Evolutionary conservation across 2,888 invertebrate species (phyloP), one percentile per base, ranked within the genome.

Genomic region (Arge pagana): DNA sequence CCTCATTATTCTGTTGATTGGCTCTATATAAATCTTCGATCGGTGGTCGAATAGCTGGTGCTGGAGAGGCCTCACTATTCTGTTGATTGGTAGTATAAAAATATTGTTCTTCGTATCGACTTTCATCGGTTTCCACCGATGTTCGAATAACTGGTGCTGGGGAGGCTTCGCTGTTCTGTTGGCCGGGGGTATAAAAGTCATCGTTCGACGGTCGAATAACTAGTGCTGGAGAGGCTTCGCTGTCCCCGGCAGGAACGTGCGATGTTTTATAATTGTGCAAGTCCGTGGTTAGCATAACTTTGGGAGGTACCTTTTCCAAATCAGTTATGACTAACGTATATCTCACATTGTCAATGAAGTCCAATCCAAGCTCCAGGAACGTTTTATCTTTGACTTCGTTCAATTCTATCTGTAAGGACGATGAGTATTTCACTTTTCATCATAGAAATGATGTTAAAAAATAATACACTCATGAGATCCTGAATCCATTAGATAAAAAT

Each of bases 291-390:
- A 64, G 21, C 56, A 48, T 54, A 54, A 50, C 39, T 10, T 52
- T 63, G 53, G 76, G 71, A 13, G 66, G 62, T 31, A 61, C 60
- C 19, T 70, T 72, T 23, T 72, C 72, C 59, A 70, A 67, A 55
- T 79, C 77, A 41, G 71, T 65, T 26, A 80, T 67, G 19, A 70
- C 67, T 48, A 80, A 72, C 33, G 68, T 72, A 64, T 76, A 76
- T 13, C 68, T 65, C n/a, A 65, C 60, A 39, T 65, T 64, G 28
- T 63, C 59, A n/a, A 71, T 70, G 53, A 74, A 77, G 39, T 64
- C 63, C 37, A 79, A 72, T 15, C 78, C 80, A 16, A 78, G 66
- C 41, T 80, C 78, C 40, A 68, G 67, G 30, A 82, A 64, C n/a
- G 77, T 77, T 58, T 77, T 78, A 33, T 78, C 71, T 58, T 74